Percentiles rank a stretch among this genome's conserved stretches.
Conservation (phyloP, 2,113 vertebrate genomes). For the Phylloscopus whistleri region DNA sequence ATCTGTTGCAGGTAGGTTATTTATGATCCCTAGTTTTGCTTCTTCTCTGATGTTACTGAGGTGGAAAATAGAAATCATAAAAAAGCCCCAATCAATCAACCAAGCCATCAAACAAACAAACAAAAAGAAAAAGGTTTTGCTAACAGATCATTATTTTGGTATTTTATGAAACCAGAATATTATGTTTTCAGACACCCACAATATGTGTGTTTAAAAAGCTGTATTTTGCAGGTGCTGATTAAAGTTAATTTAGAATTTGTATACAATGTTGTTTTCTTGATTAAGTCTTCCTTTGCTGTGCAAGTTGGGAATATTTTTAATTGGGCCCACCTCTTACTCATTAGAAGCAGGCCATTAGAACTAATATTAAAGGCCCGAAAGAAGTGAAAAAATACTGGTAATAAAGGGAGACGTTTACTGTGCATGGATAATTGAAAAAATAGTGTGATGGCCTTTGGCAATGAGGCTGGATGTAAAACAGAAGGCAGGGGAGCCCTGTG, state of each 20-base stretch:
- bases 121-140: not conserved
- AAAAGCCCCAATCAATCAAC: not conserved
- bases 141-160: not conserved
- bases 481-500: not conserved
- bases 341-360: not conserved
- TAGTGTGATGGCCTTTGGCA: not conserved
- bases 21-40: not conserved
- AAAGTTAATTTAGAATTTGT: not conserved
- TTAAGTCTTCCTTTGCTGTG: not conserved
- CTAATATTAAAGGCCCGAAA: not conserved
- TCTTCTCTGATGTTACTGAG: not conserved
- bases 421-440: slow-evolving; percentile 18
- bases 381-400: not conserved
- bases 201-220: not conserved
- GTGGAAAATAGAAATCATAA: not conserved
- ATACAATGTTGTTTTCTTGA: not conserved
- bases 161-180: not conserved
- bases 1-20: not conserved
- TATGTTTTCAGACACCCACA: not conserved
- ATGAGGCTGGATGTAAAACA: not conserved
- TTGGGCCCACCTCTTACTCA: not conserved
- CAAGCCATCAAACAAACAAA: not conserved
- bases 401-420: not conserved
- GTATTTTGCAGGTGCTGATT: not conserved
- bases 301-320: slow-evolving; percentile 2